Evolutionary conservation across 2,113 vertebrate species (phyloP), one percentile per base, ranked within the genome.

Genomic region (Chlorodrepanis virens): DNA sequence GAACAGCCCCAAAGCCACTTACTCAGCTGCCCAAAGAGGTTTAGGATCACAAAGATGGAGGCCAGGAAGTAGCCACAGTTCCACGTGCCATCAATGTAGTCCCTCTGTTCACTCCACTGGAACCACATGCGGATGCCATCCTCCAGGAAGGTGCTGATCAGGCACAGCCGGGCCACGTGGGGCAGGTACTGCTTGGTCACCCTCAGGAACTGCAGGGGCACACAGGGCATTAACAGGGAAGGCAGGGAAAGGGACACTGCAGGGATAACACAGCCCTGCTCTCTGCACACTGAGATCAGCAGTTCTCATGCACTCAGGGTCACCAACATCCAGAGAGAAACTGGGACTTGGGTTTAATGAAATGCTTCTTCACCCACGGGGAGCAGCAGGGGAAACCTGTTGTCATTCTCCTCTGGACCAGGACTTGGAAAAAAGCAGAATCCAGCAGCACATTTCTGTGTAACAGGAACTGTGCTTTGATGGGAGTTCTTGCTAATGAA

Each of bases 121-220:
- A 99, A 98, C 99, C 99, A 99, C 99, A 99, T 99, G 89, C 99
- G 99, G 94, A 99, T 99, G 86, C 99, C 99, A 5, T 99, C 99
- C 97, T 99, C 99, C 96, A 99, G 98, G 97, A 99, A 99, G 90
- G 99, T 99, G 98, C 99, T 99, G 98, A 99, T 99, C 14, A 99
- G 98, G 97, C 99, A 99, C 28, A 99, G 98, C 11, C 98, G 99
- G 0, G 99, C 99, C 98, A 99, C 96, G 50, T 99, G 99, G 6
- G 99, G 99, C 44, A 99, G 98, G 97, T 99, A 99, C 97, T 99
- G 99, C 97, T 99, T 99, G 0, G 99, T 99, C 97, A 99, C 98
- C n/a, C 99, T 98, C 90, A 99, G 97, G 97, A 99, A 99, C 99
- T 99, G 96, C 9, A 14, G 2, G 14, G 56, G 74, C 83, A 93